Conservation (phyloP, 2,888 invertebrate genomes). For the Folsomia candida region DNA sequence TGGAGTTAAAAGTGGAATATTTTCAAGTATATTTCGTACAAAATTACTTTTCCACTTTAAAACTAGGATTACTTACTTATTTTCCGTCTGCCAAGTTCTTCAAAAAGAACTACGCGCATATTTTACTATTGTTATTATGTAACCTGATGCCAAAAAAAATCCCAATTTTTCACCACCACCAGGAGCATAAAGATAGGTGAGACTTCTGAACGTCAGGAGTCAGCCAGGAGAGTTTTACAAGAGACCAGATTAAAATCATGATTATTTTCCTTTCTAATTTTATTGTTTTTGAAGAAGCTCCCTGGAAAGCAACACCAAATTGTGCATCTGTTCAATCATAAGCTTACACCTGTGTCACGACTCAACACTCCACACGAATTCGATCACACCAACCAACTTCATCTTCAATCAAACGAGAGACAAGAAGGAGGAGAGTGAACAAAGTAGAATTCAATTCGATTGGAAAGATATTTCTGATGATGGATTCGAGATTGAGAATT, state of each 20-base stretch:
- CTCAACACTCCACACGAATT: conserved; percentile 39
- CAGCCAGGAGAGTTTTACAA: too few relatives aligned
- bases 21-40: too few relatives aligned
- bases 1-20: background rate
- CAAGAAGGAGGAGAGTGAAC: background rate
- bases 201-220: too few relatives aligned
- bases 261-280: conserved; percentile 16
- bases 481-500: background rate
- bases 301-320: background rate
- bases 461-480: background rate
- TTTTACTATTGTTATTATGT: too few relatives aligned
- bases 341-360: conserved; percentile 46
- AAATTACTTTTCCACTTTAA: too few relatives aligned
- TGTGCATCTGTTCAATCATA: conserved; percentile 13
- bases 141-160: too few relatives aligned
- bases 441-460: background rate
- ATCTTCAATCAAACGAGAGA: too few relatives aligned
- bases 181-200: too few relatives aligned
- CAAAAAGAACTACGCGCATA: too few relatives aligned
- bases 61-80: too few relatives aligned
- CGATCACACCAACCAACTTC: conserved; percentile 24
- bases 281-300: conserved; percentile 5
- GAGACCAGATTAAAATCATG: conserved; percentile 22
- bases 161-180: too few relatives aligned
- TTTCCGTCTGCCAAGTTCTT: too few relatives aligned